A percentile compares a stretch with the other conserved stretches of the same genome.
These are phyloP conservation scores for Neolamprologus modestus DNA, from an alignment of 2,113 vertebrate genomes.

Conservation along the genomic window DNA sequence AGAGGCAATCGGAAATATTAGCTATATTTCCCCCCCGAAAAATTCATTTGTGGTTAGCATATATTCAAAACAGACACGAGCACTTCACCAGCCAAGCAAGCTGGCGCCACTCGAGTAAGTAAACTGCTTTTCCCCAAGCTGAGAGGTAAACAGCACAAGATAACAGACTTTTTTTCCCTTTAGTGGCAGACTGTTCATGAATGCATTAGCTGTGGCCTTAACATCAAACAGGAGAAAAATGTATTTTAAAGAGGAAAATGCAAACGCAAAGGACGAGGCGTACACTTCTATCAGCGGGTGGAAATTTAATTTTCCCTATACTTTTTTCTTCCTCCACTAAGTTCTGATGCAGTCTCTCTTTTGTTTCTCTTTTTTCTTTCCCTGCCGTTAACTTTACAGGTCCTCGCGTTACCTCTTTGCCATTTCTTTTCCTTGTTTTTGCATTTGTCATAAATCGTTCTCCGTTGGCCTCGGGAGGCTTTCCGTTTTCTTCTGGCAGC, in stretches of 20 bases:
- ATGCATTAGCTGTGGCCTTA: conserved; percentile 45
- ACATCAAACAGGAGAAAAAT: conserved; percentile 28
- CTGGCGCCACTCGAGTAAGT: conserved; percentile 22
- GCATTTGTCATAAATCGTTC: conserved; percentile 17
- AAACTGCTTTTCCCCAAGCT: conserved; percentile 29
- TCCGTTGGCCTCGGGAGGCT: conserved; percentile 10
- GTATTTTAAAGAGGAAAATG: conserved; percentile 14
- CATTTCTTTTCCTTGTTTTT: neutral
- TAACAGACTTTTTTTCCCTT: conserved; percentile 14
- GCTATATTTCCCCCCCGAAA: neutral
- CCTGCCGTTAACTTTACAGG: neutral
- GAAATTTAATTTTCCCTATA: conserved; percentile 18
- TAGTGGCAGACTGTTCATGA: conserved; percentile 33
- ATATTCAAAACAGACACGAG: conserved; percentile 18
- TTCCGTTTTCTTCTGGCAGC: conserved; percentile 5
- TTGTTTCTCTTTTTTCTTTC: neutral
- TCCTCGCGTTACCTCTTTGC: neutral
- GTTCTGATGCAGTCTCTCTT: conserved; percentile 9
- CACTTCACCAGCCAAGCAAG: conserved; percentile 18
- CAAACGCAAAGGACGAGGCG: neutral
- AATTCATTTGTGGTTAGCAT: neutral
- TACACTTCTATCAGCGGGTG: neutral
- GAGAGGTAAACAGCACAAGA: conserved; percentile 40
- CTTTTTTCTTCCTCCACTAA: neutral
- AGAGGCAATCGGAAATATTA: neutral